Conservation (phyloP, 2,888 invertebrate genomes). For the Drosophila paranaensis region DNA sequence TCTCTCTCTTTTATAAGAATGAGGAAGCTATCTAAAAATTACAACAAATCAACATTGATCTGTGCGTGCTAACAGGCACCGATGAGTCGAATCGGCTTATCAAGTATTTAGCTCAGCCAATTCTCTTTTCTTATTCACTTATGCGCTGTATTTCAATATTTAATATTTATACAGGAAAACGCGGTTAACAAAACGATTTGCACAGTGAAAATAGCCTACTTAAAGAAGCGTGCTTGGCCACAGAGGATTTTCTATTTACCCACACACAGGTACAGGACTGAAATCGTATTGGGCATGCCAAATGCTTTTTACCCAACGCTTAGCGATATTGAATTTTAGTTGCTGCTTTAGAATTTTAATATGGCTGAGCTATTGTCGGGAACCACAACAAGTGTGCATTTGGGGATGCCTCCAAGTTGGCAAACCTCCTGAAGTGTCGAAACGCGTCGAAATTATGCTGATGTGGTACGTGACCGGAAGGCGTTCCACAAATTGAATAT, state of each 20-base stretch:
- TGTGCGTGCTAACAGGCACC: neutral
- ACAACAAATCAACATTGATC: no score
- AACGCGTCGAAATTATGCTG: slow-evolving; percentile 71
- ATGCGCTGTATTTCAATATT: neutral
- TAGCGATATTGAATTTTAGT: slow-evolving; percentile 48
- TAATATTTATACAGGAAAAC: neutral
- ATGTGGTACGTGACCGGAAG: slow-evolving; percentile 52
- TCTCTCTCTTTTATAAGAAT: neutral
- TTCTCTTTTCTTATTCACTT: neutral
- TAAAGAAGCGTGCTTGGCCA: neutral
- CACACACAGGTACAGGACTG: neutral
- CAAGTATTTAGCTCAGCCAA: neutral
- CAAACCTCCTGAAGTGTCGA: slow-evolving; percentile 55
- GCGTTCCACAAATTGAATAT: slow-evolving; percentile 65
- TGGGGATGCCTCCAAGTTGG: neutral
- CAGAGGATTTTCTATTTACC: neutral
- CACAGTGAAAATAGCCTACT: neutral
- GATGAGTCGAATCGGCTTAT: neutral
- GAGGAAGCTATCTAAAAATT: neutral
- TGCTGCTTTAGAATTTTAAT: slow-evolving; percentile 67
- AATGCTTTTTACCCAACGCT: slow-evolving; percentile 1
- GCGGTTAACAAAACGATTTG: neutral
- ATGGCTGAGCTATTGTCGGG: slow-evolving; percentile 28
- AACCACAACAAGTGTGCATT: slow-evolving; percentile 2
- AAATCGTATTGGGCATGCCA: slow-evolving; percentile 1